Evolutionary conservation across 2,888 invertebrate species (phyloP).

Genomic region (Rhamphomyia laevipes): DNA sequence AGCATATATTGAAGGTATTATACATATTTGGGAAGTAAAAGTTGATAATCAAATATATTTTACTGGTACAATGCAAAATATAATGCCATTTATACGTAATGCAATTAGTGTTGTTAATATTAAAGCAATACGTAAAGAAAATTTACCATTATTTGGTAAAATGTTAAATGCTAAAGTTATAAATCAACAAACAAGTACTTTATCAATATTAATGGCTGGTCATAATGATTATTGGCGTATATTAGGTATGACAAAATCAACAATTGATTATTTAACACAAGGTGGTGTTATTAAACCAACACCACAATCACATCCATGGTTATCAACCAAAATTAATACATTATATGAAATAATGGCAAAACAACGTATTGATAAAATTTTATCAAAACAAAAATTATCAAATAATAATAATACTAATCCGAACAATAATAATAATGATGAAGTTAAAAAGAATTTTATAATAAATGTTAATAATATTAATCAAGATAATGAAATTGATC

Average conservation of each 20-base stretch:
- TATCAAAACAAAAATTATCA: neutral
- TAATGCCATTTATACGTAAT: conserved; percentile 29
- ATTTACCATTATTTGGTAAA: conserved; percentile 25
- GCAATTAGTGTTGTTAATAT: conserved; percentile 31
- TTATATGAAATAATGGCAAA: conserved; percentile 30
- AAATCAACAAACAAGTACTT: conserved; percentile 20
- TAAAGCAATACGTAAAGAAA: conserved; percentile 18
- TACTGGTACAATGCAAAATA: conserved; percentile 27
- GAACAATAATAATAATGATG: neutral
- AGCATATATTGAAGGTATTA: conserved; percentile 26
- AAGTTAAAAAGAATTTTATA: neutral
- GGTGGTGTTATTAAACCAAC: conserved; percentile 32
- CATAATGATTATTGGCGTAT: conserved; percentile 14
- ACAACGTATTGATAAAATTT: conserved; percentile 26
- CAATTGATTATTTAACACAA: conserved; percentile 19
- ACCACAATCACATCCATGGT: conserved; percentile 31
- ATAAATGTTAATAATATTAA: neutral
- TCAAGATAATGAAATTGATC: neutral
- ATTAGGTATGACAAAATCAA: conserved; percentile 28
- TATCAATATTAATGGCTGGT: conserved; percentile 25
- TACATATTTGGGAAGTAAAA: conserved; percentile 32
- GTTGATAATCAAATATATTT: conserved; percentile 20
- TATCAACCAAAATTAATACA: conserved; percentile 33
- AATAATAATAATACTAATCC: neutral
- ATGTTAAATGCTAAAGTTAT: conserved; percentile 25